These are phyloP conservation scores for Quadroppia sp. DNA, from an alignment of 2,888 invertebrate species.

Conservation along the genomic window DNA sequence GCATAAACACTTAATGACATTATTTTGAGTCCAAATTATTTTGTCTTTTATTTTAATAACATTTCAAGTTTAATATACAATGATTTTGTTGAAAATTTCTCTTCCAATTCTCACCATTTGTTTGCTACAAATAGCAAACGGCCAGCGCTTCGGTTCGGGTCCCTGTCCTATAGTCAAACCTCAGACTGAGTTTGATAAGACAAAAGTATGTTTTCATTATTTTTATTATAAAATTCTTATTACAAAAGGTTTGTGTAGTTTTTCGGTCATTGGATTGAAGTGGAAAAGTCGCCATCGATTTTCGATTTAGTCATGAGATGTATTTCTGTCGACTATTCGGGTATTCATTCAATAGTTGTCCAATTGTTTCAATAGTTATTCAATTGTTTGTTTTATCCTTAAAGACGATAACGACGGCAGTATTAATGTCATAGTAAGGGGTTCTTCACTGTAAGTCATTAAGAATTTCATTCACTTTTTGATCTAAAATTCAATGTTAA, in stretches of 20 bases:
- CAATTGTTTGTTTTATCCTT: neutral
- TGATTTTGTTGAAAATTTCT: conserved; percentile 11
- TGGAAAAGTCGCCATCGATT: conserved; percentile 43
- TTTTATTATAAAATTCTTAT: neutral
- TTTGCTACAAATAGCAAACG: neutral
- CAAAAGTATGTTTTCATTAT: conserved; percentile 31
- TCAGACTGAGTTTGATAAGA: conserved; percentile 43
- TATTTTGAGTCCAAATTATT: conserved; percentile 6
- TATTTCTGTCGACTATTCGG: conserved; percentile 42
- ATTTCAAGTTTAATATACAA: neutral
- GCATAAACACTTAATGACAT: neutral
- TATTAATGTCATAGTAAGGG: conserved; percentile 43
- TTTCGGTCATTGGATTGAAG: conserved; percentile 45
- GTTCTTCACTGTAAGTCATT: conserved; percentile 41
- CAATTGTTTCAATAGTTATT: no score
- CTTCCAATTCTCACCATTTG: neutral
- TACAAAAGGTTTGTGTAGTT: conserved; percentile 32
- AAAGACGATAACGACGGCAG: conserved; percentile 44
- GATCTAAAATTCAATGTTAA: neutral
- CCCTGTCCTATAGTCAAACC: conserved; percentile 42
- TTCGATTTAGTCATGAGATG: conserved; percentile 45
- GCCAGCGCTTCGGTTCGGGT: conserved; percentile 43
- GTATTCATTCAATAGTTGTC: conserved; percentile 5
- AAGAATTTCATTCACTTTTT: neutral
- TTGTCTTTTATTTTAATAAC: conserved; percentile 20